Evolutionary conservation across 2,113 vertebrate species (phyloP).

Genomic region (Danio rerio): DNA sequence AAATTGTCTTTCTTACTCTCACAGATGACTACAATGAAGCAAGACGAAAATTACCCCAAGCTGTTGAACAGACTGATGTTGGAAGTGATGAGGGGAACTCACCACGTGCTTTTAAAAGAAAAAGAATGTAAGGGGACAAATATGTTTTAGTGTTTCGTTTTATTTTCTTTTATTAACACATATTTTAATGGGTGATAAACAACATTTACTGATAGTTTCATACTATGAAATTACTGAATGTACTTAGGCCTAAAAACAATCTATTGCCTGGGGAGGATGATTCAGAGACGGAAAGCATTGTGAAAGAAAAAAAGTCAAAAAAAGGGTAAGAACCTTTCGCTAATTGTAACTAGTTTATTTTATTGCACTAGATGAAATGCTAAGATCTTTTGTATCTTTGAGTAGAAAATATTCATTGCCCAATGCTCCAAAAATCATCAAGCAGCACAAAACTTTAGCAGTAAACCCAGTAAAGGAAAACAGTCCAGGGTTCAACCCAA

Average conservation of each 20-base stretch:
- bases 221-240: neutral
- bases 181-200: neutral
- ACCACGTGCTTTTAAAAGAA: neutral
- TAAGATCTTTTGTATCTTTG: constrained; percentile 7
- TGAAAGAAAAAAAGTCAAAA: constrained; percentile 11
- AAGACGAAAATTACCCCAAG: neutral
- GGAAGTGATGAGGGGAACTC: neutral
- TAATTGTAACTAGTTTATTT: neutral
- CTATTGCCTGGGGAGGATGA: constrained; percentile 1
- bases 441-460: constrained; percentile 9
- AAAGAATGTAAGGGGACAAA: constrained; percentile 2
- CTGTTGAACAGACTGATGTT: constrained; percentile 5
- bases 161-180: neutral
- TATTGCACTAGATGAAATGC: neutral
- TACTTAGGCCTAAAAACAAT: constrained; percentile 14
- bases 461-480: neutral
- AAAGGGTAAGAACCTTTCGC: neutral
- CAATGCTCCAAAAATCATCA: constrained; percentile 1
- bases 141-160: neutral
- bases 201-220: neutral
- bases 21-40: constrained; percentile 23
- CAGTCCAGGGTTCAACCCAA: neutral
- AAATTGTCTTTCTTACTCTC: neutral
- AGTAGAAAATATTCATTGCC: neutral
- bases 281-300: neutral